Evolutionary conservation across 2,113 vertebrate genomes (phyloP).

Genomic region (Pterophyllum scalare): DNA sequence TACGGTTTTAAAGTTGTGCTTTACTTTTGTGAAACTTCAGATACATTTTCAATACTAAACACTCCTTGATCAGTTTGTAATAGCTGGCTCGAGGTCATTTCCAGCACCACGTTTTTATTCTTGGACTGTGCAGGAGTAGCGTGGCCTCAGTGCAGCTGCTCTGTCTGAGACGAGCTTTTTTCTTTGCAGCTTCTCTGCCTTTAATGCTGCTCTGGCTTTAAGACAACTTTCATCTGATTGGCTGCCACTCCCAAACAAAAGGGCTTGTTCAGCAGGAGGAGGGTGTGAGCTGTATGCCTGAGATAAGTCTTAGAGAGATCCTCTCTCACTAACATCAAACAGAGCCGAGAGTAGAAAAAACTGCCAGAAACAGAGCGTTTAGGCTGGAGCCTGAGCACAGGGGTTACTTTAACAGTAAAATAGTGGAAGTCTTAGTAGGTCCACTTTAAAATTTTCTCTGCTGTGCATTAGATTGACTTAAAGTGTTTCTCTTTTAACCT

Average conservation of each 20-base stretch:
- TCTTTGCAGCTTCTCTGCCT: background rate
- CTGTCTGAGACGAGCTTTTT: background rate
- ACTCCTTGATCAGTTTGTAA: background rate
- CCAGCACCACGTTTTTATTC: background rate
- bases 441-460: background rate
- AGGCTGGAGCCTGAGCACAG: background rate
- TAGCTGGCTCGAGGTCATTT: background rate
- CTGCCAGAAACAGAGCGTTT: background rate
- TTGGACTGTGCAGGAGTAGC: background rate
- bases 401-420: background rate
- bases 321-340: background rate
- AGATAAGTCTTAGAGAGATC: background rate
- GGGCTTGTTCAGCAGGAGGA: fast-evolving
- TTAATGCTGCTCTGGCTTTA: background rate
- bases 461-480: conserved; percentile 1
- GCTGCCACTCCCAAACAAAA: background rate
- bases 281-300: background rate
- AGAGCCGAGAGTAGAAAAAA: background rate
- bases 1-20: background rate
- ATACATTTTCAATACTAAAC: background rate
- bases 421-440: background rate
- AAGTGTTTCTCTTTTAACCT: conserved; percentile 50
- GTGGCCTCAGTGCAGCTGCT: too few relatives aligned
- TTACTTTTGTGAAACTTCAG: background rate
- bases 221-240: background rate